A percentile compares a stretch with the other conserved stretches of the same genome.
phyloP scores from a whole-genome alignment of 2,113 vertebrate species.

The Ictalurus punctatus region DNA sequence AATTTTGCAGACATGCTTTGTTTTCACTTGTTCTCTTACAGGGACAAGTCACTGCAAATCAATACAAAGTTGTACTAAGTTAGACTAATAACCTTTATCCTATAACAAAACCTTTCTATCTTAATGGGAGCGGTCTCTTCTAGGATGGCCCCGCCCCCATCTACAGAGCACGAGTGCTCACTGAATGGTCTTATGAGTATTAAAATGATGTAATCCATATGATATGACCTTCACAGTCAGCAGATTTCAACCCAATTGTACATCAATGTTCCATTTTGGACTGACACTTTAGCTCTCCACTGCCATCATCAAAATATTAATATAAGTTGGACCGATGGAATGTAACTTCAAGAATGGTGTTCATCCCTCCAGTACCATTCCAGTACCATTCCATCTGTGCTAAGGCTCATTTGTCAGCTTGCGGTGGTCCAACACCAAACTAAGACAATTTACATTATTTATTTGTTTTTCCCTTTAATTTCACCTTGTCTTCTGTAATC shows the following conservation, averaged over 20 bases:
- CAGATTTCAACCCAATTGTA: background rate
- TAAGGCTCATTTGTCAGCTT: background rate
- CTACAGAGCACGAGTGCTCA: background rate
- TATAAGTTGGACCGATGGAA: background rate
- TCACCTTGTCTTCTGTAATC: background rate
- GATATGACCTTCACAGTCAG: background rate
- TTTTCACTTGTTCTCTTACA: background rate
- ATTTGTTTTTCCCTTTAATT: background rate
- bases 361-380: background rate
- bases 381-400: background rate
- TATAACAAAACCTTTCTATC: background rate
- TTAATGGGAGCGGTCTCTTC: background rate
- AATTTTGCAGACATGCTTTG: background rate
- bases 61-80: background rate
- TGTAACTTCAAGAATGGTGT: background rate
- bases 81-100: background rate
- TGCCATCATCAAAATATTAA: background rate
- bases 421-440: background rate
- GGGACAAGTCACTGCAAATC: background rate
- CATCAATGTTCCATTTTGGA: background rate
- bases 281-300: background rate
- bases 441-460: background rate
- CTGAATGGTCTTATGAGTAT: background rate
- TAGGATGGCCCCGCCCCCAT: background rate
- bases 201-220: background rate